Base-by-base conservation (phyloP, 2,888 invertebrate species). In the Ochropleura leucogaster region DNA sequence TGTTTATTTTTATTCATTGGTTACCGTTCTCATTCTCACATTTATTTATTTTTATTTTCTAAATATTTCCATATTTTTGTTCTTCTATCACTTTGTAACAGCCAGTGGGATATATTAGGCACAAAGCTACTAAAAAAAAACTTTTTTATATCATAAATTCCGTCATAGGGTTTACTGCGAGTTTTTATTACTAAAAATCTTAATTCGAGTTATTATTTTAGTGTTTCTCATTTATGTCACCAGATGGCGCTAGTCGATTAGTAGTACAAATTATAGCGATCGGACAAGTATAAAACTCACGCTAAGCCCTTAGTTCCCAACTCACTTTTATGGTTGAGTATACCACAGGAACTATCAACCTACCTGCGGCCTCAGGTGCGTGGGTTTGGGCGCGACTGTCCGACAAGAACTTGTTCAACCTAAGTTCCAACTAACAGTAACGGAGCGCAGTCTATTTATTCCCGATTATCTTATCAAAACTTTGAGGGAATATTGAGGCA, bases 331-430 rank as follows among this genome's bases (percentile, higher is more conserved):
- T 53, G 7, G 14, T 51, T 18, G n/a, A 66, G 30, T 59, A 64
- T 65, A 59, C 72, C 60, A 53, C 64, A 68, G 60, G 65, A 72
- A 68, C 59, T 68, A 71, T 9, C 64, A 64, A 62, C 68, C 70
- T 81, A 51, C 57, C 42, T 57, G 68, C n/a, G 73, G 73, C 78
- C 80, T 67, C 73, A 73, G 20, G 51, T 66, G 82, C 82, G 82
- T 74, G 73, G 82, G 78, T 59, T 73, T 60, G 66, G 49, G 42
- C 42, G 10, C 76, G 46, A 70, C 46, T 64, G 72, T 20, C 49
- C 71, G 30, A 64, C 70, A 59, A 20, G 30, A 80, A 80, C 60
- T 73, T 66, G 63, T 18, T 53, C 49, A 9, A 67, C 57, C 68
- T 55, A 69, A 67, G 66, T 30, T 80, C 57, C 55, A 53, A 65